A percentile compares a stretch with the other conserved stretches of the same genome.
Conservation (phyloP, 2,888 invertebrate genomes). For the Mycogona germanica region DNA sequence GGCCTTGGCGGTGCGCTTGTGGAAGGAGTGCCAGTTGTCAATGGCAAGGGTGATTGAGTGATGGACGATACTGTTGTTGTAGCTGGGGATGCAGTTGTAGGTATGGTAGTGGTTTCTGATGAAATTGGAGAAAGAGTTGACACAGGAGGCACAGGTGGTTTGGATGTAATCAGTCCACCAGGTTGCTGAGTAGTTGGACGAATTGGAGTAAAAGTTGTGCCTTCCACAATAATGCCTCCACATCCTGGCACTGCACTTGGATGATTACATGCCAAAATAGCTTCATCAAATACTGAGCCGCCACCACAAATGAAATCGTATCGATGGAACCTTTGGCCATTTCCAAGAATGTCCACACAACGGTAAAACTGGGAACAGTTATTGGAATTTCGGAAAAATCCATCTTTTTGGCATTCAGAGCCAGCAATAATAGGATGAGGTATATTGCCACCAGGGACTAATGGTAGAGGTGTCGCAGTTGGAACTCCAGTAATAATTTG, state of each 20-base stretch:
- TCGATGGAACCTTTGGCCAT: not conserved
- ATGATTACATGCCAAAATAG: constrained; percentile 25
- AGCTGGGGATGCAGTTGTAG: too few species aligned
- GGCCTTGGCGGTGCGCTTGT: not conserved
- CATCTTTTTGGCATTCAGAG: constrained; percentile 5
- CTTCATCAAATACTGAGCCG: constrained; percentile 25
- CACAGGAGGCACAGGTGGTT: not conserved
- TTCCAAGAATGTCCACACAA: constrained; percentile 8
- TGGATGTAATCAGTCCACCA: constrained; percentile 1
- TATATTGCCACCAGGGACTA: not conserved
- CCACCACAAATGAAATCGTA: constrained; percentile 23
- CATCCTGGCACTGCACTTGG: constrained; percentile 18
- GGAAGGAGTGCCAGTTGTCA: not conserved
- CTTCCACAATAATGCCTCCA: constrained; percentile 3
- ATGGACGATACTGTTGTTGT: too few species aligned
- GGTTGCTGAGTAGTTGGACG: not conserved
- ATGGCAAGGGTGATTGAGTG: not conserved
- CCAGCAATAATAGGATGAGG: constrained; percentile 5
- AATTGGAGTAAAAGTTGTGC: not conserved
- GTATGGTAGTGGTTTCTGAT: not conserved
- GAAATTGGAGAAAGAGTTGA: too few species aligned
- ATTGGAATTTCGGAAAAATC: constrained; percentile 6
- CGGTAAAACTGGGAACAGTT: constrained; percentile 11
- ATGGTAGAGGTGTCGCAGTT: not conserved
- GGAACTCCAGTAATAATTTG: not conserved